Evolutionary conservation across 2,113 vertebrate genomes (phyloP), one percentile per base, ranked within the genome.

Genomic region (Syngnathoides biaculeatus): DNA sequence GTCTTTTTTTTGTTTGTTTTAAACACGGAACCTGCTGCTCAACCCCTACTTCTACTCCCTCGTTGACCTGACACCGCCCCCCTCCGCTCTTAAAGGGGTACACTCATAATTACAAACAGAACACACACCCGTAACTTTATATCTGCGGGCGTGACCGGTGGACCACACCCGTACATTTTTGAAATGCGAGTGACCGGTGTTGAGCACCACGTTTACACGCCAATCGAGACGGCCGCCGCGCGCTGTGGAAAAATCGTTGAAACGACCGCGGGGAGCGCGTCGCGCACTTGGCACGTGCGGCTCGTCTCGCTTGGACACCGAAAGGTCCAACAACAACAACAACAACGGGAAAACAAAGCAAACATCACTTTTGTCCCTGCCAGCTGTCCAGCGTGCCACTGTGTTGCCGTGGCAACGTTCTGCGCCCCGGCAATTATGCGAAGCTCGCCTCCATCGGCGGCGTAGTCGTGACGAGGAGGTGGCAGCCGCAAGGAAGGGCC

Each of bases 391-490:
- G n/a, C 64, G 53, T 67, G 64, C 40, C 50, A 61, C 65, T 2
- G 42, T 14, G 79, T 84, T 79, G 73, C 76, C 68, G 60, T 75
- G 77, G 81, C 69, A 61, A 72, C 64, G 11, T 35, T 57, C 38
- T 65, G 69, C 64, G 72, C 72, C 58, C 30, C 64, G 68, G 67
- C 75, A 75, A 79, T 75, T 73, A 80, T 13, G 69, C 39, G 56
- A 80, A 60, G 38, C 68, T 69, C 62, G 75, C 58, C 65, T 72
- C 79, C 59, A 68, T 77, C 55, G 62, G 61, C 67, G 74, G 61
- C 67, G 74, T 7, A 61, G 80, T 65, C 59, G 26, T 20, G 65
- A 47, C 43, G 47, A 73, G 65, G 55, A 48, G 69, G 40, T 77
- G 48, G 72, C 73, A 71, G 40, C 40, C 40, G 0, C 10, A 42